phyloP scores from a whole-genome alignment of 2,113 vertebrate genomes.

The Odontophorus gujanensis region DNA sequence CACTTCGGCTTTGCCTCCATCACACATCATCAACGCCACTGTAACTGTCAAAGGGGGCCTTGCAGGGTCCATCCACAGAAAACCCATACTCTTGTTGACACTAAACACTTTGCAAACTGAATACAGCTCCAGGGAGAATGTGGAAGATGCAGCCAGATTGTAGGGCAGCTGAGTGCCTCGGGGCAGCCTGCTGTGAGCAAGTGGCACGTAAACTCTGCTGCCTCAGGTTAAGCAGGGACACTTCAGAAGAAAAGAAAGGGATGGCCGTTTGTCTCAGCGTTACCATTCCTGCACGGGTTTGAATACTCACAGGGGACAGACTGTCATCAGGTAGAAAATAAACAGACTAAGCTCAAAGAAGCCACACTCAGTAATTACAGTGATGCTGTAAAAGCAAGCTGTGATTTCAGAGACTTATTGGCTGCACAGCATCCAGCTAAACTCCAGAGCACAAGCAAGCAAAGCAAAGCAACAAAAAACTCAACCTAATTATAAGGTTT shows the following conservation, averaged over 20 bases:
- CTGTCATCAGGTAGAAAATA: background rate
- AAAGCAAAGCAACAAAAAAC: background rate
- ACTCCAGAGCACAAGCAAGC: background rate
- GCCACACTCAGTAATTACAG: background rate
- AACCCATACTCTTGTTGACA: background rate
- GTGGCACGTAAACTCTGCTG: background rate
- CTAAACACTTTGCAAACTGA: background rate
- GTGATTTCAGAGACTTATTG: background rate
- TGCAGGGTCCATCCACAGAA: background rate
- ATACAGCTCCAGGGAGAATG: background rate
- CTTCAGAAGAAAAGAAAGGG: background rate
- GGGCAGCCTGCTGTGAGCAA: background rate
- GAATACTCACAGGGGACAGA: background rate
- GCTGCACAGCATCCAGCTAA: background rate
- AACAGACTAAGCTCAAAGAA: background rate
- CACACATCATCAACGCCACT: accelerated
- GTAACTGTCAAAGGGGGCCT: background rate
- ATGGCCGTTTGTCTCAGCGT: background rate
- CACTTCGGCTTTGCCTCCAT: background rate
- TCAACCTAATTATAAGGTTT: background rate
- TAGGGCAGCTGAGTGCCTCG: background rate
- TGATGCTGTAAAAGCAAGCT: background rate
- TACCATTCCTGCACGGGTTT: background rate
- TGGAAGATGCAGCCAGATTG: background rate
- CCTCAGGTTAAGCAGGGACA: background rate